These are phyloP conservation scores for Pristionchus maxplancki DNA, from an alignment of 2,888 invertebrate genomes.

Conservation along the genomic window DNA sequence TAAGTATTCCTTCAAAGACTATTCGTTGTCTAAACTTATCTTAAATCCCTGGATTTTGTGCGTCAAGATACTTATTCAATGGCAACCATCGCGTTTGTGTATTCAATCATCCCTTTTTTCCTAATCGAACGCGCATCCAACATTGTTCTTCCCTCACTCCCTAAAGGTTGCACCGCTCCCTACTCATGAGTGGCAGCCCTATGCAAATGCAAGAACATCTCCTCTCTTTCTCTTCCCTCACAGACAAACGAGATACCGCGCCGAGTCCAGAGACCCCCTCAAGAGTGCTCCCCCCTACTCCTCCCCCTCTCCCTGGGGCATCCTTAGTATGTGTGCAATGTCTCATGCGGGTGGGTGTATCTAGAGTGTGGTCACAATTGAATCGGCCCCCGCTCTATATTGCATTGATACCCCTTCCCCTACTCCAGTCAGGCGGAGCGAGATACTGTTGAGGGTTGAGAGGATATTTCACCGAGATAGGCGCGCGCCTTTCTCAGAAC, in stretches of 20 bases:
- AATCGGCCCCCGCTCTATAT: not conserved
- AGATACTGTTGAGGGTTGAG: not conserved
- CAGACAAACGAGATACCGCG: not conserved
- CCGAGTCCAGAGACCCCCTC: too few species aligned
- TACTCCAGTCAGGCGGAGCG: not conserved
- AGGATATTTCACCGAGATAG: not conserved
- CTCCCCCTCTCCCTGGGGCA: not conserved
- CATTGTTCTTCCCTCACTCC: not conserved
- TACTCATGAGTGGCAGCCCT: not conserved
- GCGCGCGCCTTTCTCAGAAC: not conserved
- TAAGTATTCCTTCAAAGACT: not conserved
- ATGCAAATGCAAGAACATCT: slow-evolving; percentile 41
- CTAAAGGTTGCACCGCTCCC: not conserved
- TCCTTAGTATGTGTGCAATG: slow-evolving; percentile 7
- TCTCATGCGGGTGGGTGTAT: not conserved
- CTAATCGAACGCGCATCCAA: too few species aligned
- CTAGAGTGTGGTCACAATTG: slow-evolving; percentile 26
- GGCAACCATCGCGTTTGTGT: too few species aligned
- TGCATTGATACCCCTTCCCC: not conserved
- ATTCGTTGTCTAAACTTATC: too few species aligned
- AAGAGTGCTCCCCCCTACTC: not conserved
- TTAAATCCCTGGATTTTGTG: too few species aligned
- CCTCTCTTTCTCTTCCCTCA: not conserved
- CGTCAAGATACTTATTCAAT: too few species aligned
- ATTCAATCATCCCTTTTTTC: too few species aligned